Evolutionary conservation across 2,888 invertebrate species (phyloP), one percentile per base, ranked within the genome.

Genomic region (Torymus auratus): DNA sequence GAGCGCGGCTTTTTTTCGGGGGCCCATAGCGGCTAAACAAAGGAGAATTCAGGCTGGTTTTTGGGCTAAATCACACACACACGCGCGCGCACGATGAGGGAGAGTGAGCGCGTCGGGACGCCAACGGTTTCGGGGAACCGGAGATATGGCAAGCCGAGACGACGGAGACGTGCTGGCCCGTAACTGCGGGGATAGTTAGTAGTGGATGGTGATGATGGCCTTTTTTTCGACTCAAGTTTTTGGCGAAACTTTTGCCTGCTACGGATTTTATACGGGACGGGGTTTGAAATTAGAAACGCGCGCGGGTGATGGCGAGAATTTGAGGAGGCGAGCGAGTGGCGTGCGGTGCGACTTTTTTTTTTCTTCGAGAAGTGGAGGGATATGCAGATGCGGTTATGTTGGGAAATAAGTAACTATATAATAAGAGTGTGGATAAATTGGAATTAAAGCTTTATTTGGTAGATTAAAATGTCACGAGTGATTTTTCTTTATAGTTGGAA

Each of bases 71-170:
- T 84, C 82, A 52, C 13, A 61, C 3, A 60, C n/a, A 17, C 28
- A 28, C 28, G 5, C 61, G 23, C 11, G 23, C 61, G 61, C 11
- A 23, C 20, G 13, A 55, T 0, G 55, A 55, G n/a, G 28, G 15
- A 53, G 23, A 52, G 62, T 52, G 41, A 56, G 56, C 15, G 65
- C 69, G 64, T 62, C 70, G 70, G 62, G 83, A 73, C 83, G 80
- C 83, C 83, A 85, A 84, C 84, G 82, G 83, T 83, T 85, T 85
- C 85, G 82, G 68, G 83, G 85, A 86, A 85, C 77, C 71, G 23
- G 81, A 71, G 80, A 80, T 68, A 28, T 28, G 28, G 28, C 28
- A 28, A 28, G 28, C 28, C 28, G 28, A 28, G 70, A 73, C 71
- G 76, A 72, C 65, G 82, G 83, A 83, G 83, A 83, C 77, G 79